Evolutionary conservation across 2,113 vertebrate genomes (phyloP).

Genomic region (Neolamprologus falcicula): DNA sequence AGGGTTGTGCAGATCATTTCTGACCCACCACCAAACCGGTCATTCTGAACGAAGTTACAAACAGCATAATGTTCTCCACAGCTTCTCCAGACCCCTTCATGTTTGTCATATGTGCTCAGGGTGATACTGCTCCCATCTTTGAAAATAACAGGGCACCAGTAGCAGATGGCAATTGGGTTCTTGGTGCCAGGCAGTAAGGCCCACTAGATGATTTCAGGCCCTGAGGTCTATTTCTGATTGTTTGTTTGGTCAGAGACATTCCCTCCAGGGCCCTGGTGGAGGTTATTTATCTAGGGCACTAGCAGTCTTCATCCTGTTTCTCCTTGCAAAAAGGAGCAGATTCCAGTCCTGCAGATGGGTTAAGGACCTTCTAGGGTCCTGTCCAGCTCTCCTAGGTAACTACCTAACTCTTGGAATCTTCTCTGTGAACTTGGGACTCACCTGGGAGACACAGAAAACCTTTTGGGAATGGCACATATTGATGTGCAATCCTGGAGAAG

Average conservation of each 20-base stretch:
- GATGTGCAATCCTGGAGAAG: not conserved
- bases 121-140: too few species aligned
- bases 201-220: not conserved
- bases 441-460: not conserved
- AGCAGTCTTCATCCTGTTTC: not conserved
- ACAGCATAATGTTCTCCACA: not conserved
- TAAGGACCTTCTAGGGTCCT: not conserved
- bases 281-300: not conserved
- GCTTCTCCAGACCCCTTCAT: too few species aligned
- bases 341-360: not conserved
- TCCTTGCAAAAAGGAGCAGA: not conserved
- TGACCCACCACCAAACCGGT: not conserved
- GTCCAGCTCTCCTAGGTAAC: not conserved
- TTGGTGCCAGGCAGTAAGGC: not conserved
- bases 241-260: not conserved
- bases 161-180: not conserved
- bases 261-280: not conserved
- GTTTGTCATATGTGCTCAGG: too few species aligned
- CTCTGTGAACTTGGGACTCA: not conserved
- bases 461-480: not conserved
- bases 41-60: not conserved
- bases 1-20: rapidly evolving
- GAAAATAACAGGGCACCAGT: too few species aligned
- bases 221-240: not conserved
- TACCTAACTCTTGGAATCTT: not conserved